Conservation (phyloP, 2,888 invertebrate species). For the Aleiodes leptofemur region DNA sequence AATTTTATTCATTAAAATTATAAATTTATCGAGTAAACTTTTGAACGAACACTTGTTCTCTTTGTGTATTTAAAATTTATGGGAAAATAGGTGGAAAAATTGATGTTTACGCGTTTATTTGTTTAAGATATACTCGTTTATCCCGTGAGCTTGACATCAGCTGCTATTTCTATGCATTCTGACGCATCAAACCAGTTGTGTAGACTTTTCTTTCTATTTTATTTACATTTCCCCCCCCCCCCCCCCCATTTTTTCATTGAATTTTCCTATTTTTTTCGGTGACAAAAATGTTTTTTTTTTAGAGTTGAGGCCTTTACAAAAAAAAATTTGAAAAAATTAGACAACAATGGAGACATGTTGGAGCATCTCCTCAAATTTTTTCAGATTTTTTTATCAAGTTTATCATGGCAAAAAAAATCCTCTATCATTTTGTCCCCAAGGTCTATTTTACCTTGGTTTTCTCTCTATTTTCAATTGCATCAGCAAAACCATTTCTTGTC, state of each 20-base stretch:
- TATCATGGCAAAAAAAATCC: too few relatives aligned
- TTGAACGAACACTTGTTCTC: neutral
- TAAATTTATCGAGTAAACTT: constrained; percentile 4
- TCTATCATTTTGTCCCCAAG: neutral
- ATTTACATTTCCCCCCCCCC: constrained; percentile 16
- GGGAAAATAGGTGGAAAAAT: constrained; percentile 14
- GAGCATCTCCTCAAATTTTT: too few relatives aligned
- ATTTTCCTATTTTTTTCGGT: neutral
- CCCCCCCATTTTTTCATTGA: neutral
- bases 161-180: constrained; percentile 72
- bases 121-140: constrained; percentile 7
- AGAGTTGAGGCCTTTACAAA: too few relatives aligned
- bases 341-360: too few relatives aligned
- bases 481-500: neutral
- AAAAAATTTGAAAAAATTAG: too few relatives aligned
- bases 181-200: constrained; percentile 63
- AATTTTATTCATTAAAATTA: constrained; percentile 32
- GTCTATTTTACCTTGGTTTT: neutral
- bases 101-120: neutral
- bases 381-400: too few relatives aligned
- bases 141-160: constrained; percentile 69
- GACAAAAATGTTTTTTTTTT: neutral
- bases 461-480: neutral
- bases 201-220: constrained; percentile 38
- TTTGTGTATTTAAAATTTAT: neutral